Evolutionary conservation across 2,113 vertebrate genomes (phyloP).

Genomic region (Corythoichthys haematopterus): DNA sequence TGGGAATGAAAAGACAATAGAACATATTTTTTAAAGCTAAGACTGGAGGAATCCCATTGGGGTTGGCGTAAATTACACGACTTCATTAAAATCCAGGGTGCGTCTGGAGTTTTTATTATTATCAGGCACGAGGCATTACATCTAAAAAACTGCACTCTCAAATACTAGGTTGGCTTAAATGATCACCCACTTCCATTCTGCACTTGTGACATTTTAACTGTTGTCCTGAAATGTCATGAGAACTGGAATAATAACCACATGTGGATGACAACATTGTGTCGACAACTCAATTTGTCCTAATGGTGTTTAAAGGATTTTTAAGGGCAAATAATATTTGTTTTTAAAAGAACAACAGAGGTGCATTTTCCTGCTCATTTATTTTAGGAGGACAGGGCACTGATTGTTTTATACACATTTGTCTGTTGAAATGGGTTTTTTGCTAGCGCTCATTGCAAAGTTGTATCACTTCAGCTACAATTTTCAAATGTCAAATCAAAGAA

Average conservation of each 20-base stretch:
- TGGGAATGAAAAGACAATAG: background rate
- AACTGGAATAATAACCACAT: background rate
- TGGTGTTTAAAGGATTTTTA: background rate
- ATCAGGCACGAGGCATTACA: background rate
- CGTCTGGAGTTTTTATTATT: background rate
- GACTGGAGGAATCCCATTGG: background rate
- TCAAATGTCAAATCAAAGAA: too few species aligned
- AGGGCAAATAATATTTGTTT: background rate
- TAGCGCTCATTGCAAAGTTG: too few species aligned
- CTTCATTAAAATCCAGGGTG: background rate
- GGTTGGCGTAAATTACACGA: background rate
- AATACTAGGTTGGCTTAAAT: background rate
- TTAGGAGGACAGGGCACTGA: too few species aligned
- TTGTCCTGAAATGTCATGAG: background rate
- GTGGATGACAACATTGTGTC: background rate
- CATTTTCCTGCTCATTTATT: too few species aligned
- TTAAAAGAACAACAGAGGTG: too few species aligned
- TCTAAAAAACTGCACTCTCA: background rate
- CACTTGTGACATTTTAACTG: background rate
- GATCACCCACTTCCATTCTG: background rate
- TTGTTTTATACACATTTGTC: too few species aligned
- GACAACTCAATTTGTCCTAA: background rate
- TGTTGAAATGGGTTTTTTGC: too few species aligned
- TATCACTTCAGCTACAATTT: too few species aligned
- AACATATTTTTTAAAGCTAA: background rate